These are phyloP conservation scores for Limnodromus scolopaceus DNA, from an alignment of 2,797 vertebrate genomes.

Conservation along the genomic window DNA sequence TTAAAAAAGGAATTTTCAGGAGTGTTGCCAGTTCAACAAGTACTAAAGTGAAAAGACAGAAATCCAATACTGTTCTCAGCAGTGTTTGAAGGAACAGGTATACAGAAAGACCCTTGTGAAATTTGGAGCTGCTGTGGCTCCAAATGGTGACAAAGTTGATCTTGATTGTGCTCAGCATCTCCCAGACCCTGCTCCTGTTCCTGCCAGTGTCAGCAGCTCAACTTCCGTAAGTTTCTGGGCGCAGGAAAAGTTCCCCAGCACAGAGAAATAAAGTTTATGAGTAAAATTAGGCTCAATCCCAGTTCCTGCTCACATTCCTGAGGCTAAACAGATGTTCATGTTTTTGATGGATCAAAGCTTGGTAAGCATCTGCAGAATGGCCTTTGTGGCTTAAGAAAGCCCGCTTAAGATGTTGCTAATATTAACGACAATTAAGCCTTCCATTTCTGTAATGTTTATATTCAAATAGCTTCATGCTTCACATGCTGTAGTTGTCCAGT, in stretches of 20 bases:
- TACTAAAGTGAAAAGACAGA: background rate
- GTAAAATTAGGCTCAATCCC: conserved; percentile 9
- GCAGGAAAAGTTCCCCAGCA: background rate
- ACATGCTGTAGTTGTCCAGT: conserved; percentile 3
- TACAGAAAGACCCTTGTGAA: background rate
- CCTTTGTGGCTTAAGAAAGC: conserved; percentile 33
- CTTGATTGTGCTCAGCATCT: background rate
- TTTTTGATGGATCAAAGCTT: conserved; percentile 61
- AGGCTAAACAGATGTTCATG: conserved; percentile 32
- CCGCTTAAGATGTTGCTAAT: conserved; percentile 30
- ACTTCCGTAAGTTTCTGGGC: background rate
- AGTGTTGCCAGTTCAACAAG: background rate
- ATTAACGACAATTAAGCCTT: conserved; percentile 9
- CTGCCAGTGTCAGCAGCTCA: background rate
- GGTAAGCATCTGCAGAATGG: conserved; percentile 38
- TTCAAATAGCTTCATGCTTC: conserved; percentile 33
- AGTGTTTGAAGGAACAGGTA: background rate
- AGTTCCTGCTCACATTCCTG: conserved; percentile 37
- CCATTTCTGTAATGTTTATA: conserved; percentile 12
- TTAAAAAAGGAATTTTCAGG: background rate
- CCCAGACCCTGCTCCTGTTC: background rate
- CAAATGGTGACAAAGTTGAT: background rate
- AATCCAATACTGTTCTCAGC: background rate
- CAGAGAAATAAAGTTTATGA: background rate
- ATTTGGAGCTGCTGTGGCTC: background rate